Evolutionary conservation across 1,140 invertebrate genomes (phyloP).

Genomic region (Uloborus diversus): DNA sequence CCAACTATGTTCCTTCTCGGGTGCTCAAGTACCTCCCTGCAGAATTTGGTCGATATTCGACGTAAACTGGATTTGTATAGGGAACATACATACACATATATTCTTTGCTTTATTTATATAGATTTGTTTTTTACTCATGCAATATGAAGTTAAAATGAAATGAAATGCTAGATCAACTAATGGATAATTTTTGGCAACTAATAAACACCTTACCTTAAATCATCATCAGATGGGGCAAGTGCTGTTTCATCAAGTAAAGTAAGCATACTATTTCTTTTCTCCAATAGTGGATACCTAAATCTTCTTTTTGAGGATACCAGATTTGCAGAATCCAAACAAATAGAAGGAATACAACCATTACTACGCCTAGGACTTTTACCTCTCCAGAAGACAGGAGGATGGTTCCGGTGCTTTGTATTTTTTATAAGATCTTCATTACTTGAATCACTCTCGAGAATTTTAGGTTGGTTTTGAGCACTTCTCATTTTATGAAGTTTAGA

Average conservation of each 20-base stretch:
- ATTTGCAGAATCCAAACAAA: constrained; percentile 49
- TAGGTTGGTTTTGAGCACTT: constrained; percentile 7
- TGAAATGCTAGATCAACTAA: too few species aligned
- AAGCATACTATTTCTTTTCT: constrained; percentile 25
- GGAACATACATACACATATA: too few species aligned
- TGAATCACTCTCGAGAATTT: constrained; percentile 50
- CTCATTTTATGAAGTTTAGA: constrained; percentile 11
- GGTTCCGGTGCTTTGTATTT: constrained; percentile 9
- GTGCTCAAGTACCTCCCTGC: too few species aligned
- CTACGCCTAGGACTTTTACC: constrained; percentile 30
- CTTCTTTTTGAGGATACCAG: constrained; percentile 6
- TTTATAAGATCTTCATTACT: constrained; percentile 47
- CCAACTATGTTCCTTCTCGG: too few species aligned
- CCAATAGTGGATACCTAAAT: constrained; percentile 30
- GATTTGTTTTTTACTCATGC: too few species aligned
- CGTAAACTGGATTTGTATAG: too few species aligned
- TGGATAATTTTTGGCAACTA: too few species aligned
- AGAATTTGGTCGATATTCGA: too few species aligned
- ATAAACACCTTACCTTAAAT: constrained; percentile 68
- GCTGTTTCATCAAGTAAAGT: constrained; percentile 1
- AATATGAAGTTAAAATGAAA: too few species aligned
- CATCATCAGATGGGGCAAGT: constrained; percentile 36
- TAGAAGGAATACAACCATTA: constrained; percentile 33
- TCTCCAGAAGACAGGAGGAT: constrained; percentile 26
- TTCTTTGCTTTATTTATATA: too few species aligned